Evolutionary conservation across 1,140 invertebrate genomes (phyloP), one percentile per base, ranked within the genome.

Genomic region (Eriosoma lanigerum): DNA sequence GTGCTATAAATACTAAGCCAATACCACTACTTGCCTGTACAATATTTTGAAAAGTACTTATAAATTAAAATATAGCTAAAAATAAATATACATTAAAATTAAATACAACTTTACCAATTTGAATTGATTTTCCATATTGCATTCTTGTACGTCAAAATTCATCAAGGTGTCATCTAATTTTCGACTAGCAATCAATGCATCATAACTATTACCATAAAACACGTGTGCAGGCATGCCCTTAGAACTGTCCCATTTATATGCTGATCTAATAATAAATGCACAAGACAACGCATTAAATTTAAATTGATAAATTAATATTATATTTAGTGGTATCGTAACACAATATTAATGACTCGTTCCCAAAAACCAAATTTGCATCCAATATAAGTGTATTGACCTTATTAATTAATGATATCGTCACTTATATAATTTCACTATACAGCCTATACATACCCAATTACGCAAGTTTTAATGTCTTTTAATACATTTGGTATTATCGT

Each of bases 41-140:
- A 52, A n/a, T 19, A 29, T 50, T 50, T 29, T n/a, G 4, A 48
- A 48, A 72, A 26, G 26, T 68, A 24, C 17, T 2, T 38, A 38
- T 38, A 19, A 8, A 29, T 29, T 8, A 17, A 17, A 29, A 60
- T 1, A 60, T 60, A 26, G 17, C 6, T 26, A 38, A 38, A 38
- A 38, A 38, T 4, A 38, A 38, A 38, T 4, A 38, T 38, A 38
- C 32, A 38, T 4, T 38, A 38, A 38, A 8, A 38, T 38, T 38
- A 38, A 56, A 56, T 56, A 24, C 1, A 15, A 60, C 12, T 26
- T 70, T 56, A 75, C 72, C 72, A 75, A 75, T 54, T 75, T 75
- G 19, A 75, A 75, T 75, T 75, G 72, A 75, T 56, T 75, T 56
- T 75, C 72, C 72, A 75, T 75, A 24, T 56, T 75, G 21, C 72